Evolutionary conservation across 2,888 invertebrate species (phyloP), one percentile per base, ranked within the genome.

Genomic region (Alviniconcha strummeri): DNA sequence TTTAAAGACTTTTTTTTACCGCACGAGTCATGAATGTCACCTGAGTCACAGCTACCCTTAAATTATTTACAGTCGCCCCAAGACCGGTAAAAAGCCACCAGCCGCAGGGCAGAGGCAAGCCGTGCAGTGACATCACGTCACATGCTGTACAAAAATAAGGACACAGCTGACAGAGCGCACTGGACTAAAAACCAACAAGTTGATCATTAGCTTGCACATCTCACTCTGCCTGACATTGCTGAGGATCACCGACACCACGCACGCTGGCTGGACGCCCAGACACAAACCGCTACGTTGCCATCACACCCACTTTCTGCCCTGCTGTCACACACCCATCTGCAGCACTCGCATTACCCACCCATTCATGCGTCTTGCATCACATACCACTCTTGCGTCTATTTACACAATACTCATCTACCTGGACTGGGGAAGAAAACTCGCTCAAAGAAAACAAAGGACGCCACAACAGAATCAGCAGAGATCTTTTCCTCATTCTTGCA

Each of bases 91-190:
- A 69, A 79, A 56, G 69, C 67, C 80, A 79, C 64, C 72, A 36
- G 60, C 74, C 54, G 76, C 19, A 83, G 76, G 74, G 76, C 69
- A 60, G 75, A 80, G 75, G 80, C 77, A 83, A 85, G 83, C 74
- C 67, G 81, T 77, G 76, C 72, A 81, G 81, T 56, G 86, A 83
- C 83, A 82, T 72, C 77, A 83, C 83, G 75, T 57, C 78, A 86
- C 83, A 82, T 86, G 86, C 86, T 86, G 85, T 86, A 86, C 85
- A 86, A 86, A 86, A 85, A 86, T 86, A 86, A 84, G 84, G 86
- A 86, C 86, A 86, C 86, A 84, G 80, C 83, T 80, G 83, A 82
- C 81, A 85, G 83, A 83, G 81, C 78, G 77, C 81, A 83, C 80
- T 78, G 81, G 81, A 81, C 83, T 81, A 83, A 85, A 83, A 78